phyloP scores from a whole-genome alignment of 2,113 vertebrate genomes.

The Ceyx melanurus region DNA sequence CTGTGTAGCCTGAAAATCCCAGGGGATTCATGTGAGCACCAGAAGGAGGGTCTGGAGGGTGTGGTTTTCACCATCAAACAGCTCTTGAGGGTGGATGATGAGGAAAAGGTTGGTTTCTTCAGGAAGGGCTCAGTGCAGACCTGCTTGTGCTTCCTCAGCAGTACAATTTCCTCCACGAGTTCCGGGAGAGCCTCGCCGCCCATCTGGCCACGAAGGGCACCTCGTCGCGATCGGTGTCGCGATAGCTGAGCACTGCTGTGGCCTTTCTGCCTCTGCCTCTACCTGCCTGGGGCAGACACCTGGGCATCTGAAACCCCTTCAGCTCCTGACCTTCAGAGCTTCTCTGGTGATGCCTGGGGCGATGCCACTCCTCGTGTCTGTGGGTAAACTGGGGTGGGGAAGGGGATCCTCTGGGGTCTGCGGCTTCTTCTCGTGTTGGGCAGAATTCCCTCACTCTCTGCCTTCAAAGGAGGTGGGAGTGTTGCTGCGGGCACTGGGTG shows the following conservation, averaged over 20 bases:
- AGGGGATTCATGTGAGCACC: not conserved
- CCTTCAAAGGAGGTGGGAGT: not conserved
- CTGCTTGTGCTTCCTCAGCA: conserved; percentile 75
- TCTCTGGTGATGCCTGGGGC: not conserved
- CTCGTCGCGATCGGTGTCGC: conserved; percentile 78
- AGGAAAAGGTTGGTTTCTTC: no score
- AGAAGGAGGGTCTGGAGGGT: not conserved
- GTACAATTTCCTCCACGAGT: conserved; percentile 93
- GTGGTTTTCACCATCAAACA: not conserved
- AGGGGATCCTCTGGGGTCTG: not conserved
- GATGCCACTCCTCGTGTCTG: no score
- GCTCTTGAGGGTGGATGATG: not conserved
- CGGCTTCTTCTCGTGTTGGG: not conserved
- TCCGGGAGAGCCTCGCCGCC: conserved; percentile 78
- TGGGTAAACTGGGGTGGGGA: not conserved
- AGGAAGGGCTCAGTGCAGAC: not conserved
- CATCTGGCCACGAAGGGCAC: conserved; percentile 74
- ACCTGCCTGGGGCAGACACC: not conserved
- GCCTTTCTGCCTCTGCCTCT: not conserved
- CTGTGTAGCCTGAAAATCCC: not conserved
- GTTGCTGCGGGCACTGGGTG: not conserved
- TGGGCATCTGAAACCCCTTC: not conserved
- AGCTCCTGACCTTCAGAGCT: not conserved
- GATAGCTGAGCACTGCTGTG: not conserved
- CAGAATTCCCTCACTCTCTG: not conserved